Evolutionary conservation across 2,888 invertebrate species (phyloP).

Genomic region (Tipula vernalis): DNA sequence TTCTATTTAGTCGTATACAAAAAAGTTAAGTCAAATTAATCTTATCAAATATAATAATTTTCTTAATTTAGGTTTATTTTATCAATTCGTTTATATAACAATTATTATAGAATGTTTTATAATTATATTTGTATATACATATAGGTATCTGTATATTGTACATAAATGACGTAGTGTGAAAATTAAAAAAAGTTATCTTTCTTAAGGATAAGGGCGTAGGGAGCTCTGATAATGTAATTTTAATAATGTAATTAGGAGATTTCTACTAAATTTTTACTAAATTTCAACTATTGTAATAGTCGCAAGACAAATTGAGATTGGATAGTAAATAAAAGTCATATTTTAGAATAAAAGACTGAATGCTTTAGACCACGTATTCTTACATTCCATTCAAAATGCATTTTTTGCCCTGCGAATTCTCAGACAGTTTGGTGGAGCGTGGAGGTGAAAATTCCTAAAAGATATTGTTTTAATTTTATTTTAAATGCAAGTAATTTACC

Average conservation of each 20-base stretch:
- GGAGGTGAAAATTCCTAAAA: not conserved
- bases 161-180: too few relatives aligned
- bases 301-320: too few relatives aligned
- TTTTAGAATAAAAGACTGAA: not conserved
- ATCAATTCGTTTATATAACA: not conserved
- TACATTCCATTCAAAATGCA: not conserved
- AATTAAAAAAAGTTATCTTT: too few relatives aligned
- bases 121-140: not conserved
- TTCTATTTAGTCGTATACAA: not conserved
- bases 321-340: too few relatives aligned
- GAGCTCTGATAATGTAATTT: too few relatives aligned
- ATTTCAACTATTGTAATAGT: too few relatives aligned
- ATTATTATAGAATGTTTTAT: not conserved
- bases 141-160: too few relatives aligned
- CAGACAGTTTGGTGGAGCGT: too few relatives aligned
- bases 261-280: too few relatives aligned
- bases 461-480: not conserved
- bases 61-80: not conserved
- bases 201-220: too few relatives aligned
- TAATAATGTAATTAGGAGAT: too few relatives aligned
- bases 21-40: not conserved
- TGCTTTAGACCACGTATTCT: not conserved
- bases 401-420: not conserved
- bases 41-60: not conserved
- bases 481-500: too few relatives aligned